A percentile compares a stretch with the other conserved stretches of the same genome.
These are phyloP conservation scores for Crotalus horridus DNA, from an alignment of 2,113 vertebrate species.

Conservation along the genomic window DNA sequence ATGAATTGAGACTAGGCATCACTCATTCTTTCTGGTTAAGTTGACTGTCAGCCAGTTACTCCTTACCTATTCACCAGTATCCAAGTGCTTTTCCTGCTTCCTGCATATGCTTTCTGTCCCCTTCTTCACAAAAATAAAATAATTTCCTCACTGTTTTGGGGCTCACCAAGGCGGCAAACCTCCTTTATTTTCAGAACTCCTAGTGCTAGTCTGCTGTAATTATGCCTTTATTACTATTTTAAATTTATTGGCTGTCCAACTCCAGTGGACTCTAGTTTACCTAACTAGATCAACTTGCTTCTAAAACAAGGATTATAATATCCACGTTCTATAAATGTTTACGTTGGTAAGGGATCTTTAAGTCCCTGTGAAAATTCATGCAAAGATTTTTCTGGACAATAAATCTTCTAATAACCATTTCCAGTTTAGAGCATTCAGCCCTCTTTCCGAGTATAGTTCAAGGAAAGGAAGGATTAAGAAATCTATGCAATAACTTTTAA, in stretches of 20 bases:
- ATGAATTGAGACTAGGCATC: background rate
- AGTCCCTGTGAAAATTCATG: background rate
- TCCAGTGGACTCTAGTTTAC: background rate
- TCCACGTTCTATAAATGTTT: background rate
- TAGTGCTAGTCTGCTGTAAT: background rate
- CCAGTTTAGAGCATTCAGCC: background rate
- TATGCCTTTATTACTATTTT: background rate
- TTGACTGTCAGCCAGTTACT: background rate
- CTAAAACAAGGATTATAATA: background rate
- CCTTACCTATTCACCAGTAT: background rate
- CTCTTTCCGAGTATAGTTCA: background rate
- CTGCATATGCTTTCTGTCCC: background rate
- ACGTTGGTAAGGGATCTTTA: background rate
- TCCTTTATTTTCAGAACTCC: background rate
- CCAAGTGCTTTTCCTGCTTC: background rate
- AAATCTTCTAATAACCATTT: background rate
- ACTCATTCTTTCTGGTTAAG: background rate
- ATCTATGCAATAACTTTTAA: background rate
- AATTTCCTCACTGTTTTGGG: background rate
- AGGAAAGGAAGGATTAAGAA: background rate
- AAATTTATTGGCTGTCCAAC: background rate
- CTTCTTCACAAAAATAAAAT: background rate
- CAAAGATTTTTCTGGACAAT: background rate
- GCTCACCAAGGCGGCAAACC: background rate
- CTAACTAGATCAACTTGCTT: background rate